These are phyloP conservation scores for Lasioglossum malachurum DNA, from an alignment of 2,888 invertebrate species.

Conservation along the genomic window DNA sequence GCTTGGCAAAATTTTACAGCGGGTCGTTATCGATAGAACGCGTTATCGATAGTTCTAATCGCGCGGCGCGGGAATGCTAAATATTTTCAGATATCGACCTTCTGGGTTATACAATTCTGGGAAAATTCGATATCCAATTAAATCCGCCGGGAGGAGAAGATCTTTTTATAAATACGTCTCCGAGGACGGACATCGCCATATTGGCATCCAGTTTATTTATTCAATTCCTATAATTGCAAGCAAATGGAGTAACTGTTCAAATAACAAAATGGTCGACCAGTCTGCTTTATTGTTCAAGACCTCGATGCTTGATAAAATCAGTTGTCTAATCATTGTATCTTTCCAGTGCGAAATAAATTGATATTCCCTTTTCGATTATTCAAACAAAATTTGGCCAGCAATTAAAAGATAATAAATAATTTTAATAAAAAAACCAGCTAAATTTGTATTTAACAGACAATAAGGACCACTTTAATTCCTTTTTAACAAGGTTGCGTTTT, in stretches of 20 bases:
- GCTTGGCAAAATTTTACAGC: constrained; percentile 35
- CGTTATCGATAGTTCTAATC: constrained; percentile 55
- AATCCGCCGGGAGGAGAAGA: neutral
- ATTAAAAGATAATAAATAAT: too few relatives aligned
- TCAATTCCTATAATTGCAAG: neutral
- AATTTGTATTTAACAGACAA: too few relatives aligned
- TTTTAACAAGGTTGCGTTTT: too few relatives aligned
- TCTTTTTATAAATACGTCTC: neutral
- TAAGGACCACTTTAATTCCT: too few relatives aligned
- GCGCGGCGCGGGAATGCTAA: constrained; percentile 40
- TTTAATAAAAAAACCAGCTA: too few relatives aligned
- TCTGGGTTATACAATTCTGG: constrained; percentile 16
- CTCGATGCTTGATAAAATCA: too few relatives aligned
- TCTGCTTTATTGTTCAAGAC: too few relatives aligned
- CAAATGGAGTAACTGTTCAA: neutral
- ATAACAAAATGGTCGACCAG: too few relatives aligned
- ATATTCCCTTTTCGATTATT: too few relatives aligned
- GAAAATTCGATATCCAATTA: neutral
- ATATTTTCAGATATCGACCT: constrained; percentile 44
- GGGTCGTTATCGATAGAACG: constrained; percentile 16
- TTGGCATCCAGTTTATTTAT: neutral
- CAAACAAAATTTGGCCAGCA: too few relatives aligned
- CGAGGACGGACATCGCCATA: neutral
- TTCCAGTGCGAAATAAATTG: too few relatives aligned
- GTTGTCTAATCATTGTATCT: too few relatives aligned